phyloP scores from a whole-genome alignment of 2,797 vertebrate species.

The Myotis myotis region DNA sequence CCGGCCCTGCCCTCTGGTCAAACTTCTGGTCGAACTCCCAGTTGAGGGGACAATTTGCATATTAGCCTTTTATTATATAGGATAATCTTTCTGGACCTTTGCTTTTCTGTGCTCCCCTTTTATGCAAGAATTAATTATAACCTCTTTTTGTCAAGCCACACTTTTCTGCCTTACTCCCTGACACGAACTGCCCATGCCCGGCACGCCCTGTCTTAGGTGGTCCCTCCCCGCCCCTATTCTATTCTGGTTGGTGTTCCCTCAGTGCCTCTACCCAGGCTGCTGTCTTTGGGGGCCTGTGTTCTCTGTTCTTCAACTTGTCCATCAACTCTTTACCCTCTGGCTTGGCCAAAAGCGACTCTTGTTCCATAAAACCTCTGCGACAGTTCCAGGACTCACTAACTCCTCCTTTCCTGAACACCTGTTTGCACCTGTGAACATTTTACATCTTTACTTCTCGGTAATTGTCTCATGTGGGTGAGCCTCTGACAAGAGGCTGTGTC shows the following conservation, averaged over 20 bases:
- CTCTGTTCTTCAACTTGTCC: not conserved
- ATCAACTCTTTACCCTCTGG: not conserved
- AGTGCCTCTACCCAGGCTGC: not conserved
- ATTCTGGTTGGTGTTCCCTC: not conserved
- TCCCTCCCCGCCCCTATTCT: no score
- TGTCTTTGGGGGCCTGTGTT: not conserved
- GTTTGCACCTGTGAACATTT: not conserved
- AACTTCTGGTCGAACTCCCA: no score
- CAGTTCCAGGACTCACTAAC: not conserved
- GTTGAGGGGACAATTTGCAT: no score
- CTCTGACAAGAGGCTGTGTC: not conserved
- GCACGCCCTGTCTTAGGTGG: not conserved
- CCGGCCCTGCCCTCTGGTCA: no score
- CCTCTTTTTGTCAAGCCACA: not conserved
- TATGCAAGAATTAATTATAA: not conserved
- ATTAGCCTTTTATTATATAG: no score
- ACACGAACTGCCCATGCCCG: no score
- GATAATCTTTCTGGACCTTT: not conserved
- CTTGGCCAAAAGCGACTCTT: not conserved
- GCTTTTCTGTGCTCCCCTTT: not conserved
- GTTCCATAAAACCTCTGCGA: not conserved
- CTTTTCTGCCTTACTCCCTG: not conserved
- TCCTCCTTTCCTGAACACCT: not conserved
- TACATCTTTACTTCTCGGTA: not conserved
- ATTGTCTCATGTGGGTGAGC: not conserved